Conservation (phyloP, 2,888 invertebrate species). For the Lithophane semibrunnea region DNA sequence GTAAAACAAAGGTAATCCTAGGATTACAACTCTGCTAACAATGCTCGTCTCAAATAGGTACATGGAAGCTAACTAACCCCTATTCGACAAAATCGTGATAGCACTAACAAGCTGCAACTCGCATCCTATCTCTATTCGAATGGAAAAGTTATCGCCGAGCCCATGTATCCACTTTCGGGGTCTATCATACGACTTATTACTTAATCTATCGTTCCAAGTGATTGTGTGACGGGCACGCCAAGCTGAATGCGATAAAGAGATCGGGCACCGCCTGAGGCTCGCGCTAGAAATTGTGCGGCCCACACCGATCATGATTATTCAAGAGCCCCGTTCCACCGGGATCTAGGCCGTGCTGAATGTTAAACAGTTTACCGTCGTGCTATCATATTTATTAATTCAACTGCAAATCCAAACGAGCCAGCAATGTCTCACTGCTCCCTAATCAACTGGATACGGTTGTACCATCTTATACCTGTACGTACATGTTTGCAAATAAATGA, state of each 20-base stretch:
- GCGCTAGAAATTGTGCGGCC: conserved; percentile 78
- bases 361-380: conserved; percentile 79
- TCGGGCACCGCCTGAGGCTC: conserved; percentile 66
- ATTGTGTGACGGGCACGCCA: conserved; percentile 49
- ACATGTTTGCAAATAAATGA: too few relatives aligned
- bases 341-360: conserved; percentile 83
- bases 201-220: conserved; percentile 45
- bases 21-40: conserved; percentile 39
- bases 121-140: conserved; percentile 22
- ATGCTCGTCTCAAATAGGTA: conserved; percentile 9
- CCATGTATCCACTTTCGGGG: conserved; percentile 6
- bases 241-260: conserved; percentile 71
- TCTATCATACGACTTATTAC: conserved; percentile 40
- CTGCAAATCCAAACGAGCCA: conserved; percentile 61
- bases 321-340: conserved; percentile 81
- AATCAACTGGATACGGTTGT: conserved; percentile 26
- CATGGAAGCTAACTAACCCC: neutral
- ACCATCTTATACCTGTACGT: too few relatives aligned
- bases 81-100: conserved; percentile 16
- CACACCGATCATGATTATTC: conserved; percentile 88
- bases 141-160: conserved; percentile 9
- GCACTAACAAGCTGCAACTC: conserved; percentile 14
- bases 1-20: conserved; percentile 36
- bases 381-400: conserved; percentile 67
- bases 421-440: conserved; percentile 39